Evolutionary conservation across 2,888 invertebrate genomes (phyloP).

Genomic region (Ormyrus rosae): DNA sequence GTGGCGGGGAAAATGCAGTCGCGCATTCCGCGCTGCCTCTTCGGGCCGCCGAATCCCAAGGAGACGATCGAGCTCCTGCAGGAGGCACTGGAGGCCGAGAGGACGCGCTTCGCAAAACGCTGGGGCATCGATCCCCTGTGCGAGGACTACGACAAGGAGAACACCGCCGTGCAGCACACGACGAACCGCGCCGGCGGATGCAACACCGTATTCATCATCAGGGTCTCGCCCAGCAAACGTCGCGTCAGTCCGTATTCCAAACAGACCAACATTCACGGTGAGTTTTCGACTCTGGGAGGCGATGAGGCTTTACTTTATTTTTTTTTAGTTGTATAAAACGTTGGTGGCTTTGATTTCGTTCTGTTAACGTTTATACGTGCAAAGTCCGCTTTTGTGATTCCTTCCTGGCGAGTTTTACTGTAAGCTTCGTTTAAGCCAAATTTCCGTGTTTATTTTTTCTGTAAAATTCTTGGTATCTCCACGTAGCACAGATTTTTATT

Average conservation of each 20-base stretch:
- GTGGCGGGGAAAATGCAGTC: conserved; percentile 66
- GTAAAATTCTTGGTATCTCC: too few relatives aligned
- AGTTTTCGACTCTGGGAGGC: conserved; percentile 55
- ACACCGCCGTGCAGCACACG: conserved; percentile 53
- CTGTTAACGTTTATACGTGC: too few relatives aligned
- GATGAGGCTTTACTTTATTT: neutral
- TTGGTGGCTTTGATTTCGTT: too few relatives aligned
- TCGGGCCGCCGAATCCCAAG: conserved; percentile 79
- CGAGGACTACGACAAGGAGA: conserved; percentile 71
- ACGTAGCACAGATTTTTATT: too few relatives aligned
- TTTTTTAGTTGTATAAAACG: too few relatives aligned
- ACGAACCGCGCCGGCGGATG: conserved; percentile 55
- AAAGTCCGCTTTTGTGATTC: too few relatives aligned
- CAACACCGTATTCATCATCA: conserved; percentile 23
- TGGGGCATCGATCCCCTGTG: conserved; percentile 79
- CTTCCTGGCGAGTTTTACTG: too few relatives aligned
- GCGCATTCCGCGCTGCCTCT: conserved; percentile 77
- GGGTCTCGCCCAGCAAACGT: conserved; percentile 65
- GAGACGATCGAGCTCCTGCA: conserved; percentile 80
- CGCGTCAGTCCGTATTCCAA: conserved; percentile 67
- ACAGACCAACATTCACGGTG: conserved; percentile 72
- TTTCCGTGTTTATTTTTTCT: too few relatives aligned
- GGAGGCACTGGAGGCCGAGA: conserved; percentile 79
- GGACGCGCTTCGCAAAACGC: conserved; percentile 79
- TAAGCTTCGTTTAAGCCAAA: too few relatives aligned